Percentiles rank a stretch among this genome's conserved stretches.
Conservation (phyloP, 1,140 invertebrate genomes). For the Hypsibius dujardini region DNA sequence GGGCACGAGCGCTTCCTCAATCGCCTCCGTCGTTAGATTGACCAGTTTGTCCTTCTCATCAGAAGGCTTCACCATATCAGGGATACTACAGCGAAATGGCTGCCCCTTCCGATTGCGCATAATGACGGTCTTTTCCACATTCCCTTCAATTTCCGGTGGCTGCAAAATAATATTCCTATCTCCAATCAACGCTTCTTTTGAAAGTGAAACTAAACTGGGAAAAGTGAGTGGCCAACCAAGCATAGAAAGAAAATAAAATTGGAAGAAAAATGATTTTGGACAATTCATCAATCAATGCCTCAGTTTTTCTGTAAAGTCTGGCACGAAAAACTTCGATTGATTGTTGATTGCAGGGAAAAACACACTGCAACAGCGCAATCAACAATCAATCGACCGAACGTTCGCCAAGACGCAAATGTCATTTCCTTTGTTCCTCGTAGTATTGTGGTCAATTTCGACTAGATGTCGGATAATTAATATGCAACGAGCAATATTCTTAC, state of each 20-base stretch:
- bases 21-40: background rate
- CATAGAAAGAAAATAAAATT: background rate
- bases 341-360: too few species aligned
- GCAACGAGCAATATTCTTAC: too few species aligned
- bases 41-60: slow-evolving; percentile 11
- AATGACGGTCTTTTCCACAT: background rate
- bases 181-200: too few species aligned
- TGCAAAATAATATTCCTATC: too few species aligned
- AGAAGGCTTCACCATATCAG: background rate
- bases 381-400: too few species aligned
- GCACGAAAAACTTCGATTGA: too few species aligned
- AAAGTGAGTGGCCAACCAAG: background rate
- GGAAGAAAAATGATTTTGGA: background rate
- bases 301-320: too few species aligned
- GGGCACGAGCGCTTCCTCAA: background rate
- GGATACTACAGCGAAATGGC: slow-evolving; percentile 10
- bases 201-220: too few species aligned
- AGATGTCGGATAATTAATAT: too few species aligned
- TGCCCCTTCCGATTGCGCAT: background rate
- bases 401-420: too few species aligned
- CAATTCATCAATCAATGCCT: background rate
- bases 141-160: background rate
- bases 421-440: too few species aligned
- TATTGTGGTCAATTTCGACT: too few species aligned
- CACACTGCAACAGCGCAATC: background rate